phyloP scores from a whole-genome alignment of 2,797 vertebrate genomes.

The Notamacropus eugenii region DNA sequence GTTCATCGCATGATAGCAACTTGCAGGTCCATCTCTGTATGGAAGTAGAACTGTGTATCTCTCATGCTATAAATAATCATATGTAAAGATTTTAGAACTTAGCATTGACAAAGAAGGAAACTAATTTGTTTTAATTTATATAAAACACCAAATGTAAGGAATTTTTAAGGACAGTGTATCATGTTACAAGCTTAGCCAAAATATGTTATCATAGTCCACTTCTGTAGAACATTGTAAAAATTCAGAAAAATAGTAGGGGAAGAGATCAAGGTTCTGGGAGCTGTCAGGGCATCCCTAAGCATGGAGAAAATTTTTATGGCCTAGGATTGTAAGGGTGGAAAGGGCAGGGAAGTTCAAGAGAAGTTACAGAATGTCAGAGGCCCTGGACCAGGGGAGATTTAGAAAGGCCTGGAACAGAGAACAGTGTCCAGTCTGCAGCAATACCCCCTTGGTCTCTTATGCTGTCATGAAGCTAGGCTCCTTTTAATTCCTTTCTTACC shows the following conservation, averaged over 20 bases:
- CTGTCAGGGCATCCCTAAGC: background rate
- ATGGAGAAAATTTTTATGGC: background rate
- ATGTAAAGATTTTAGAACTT: conserved; percentile 19
- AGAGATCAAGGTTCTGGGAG: conserved; percentile 32
- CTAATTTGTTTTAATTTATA: conserved; percentile 46
- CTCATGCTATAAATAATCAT: conserved; percentile 15
- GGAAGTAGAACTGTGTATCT: conserved; percentile 55
- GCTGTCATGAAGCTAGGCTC: background rate
- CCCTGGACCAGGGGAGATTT: background rate
- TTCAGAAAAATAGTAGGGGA: conserved; percentile 7
- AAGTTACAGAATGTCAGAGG: background rate
- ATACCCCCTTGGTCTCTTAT: background rate
- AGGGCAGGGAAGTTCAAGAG: background rate
- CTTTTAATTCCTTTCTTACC: background rate
- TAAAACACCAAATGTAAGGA: conserved; percentile 58
- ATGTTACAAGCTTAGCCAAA: background rate
- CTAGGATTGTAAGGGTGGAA: background rate
- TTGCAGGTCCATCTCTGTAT: background rate
- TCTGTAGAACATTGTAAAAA: background rate
- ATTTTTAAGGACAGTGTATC: conserved; percentile 21
- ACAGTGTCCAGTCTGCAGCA: background rate
- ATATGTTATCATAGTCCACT: background rate
- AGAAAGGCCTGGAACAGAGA: background rate
- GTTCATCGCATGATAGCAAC: background rate
- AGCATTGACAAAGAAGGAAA: conserved; percentile 38